A percentile compares a stretch with the other conserved stretches of the same genome.
phyloP scores from a whole-genome alignment of 1,140 invertebrate species.

The Cyclina sinensis region DNA sequence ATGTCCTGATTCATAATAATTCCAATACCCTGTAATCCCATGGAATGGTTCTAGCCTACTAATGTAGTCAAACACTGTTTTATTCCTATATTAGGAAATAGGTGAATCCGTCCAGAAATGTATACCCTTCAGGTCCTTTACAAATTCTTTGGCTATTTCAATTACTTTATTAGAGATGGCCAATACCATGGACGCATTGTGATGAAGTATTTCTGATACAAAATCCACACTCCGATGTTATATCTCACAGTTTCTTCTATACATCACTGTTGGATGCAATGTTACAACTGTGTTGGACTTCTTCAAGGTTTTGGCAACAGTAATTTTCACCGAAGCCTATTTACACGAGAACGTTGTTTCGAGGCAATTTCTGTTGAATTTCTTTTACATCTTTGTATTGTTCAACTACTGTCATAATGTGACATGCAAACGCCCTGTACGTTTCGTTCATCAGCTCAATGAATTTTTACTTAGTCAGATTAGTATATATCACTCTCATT shows the following conservation, averaged over 20 bases:
- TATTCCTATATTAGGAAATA: slow-evolving; percentile 55
- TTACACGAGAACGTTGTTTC: neutral
- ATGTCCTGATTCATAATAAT: slow-evolving; percentile 62
- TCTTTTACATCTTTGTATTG: slow-evolving; percentile 51
- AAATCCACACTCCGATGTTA: slow-evolving; percentile 47
- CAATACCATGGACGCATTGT: slow-evolving; percentile 21
- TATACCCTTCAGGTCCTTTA: neutral
- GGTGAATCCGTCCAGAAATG: slow-evolving; percentile 71
- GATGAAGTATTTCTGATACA: slow-evolving; percentile 10
- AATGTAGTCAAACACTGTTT: slow-evolving; percentile 27
- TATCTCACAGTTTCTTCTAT: neutral
- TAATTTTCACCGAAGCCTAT: slow-evolving; percentile 58
- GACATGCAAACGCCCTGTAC: slow-evolving; percentile 39
- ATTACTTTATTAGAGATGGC: no score
- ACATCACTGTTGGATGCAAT: slow-evolving; percentile 19
- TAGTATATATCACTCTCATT: slow-evolving; percentile 17
- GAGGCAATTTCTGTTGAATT: slow-evolving; percentile 56
- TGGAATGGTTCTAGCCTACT: neutral
- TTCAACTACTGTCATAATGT: slow-evolving; percentile 22
- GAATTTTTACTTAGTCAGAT: slow-evolving; percentile 17
- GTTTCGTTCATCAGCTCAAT: neutral
- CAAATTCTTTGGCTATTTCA: neutral
- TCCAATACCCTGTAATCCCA: slow-evolving; percentile 13
- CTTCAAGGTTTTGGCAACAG: slow-evolving; percentile 25
- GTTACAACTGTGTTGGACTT: slow-evolving; percentile 30